Percentiles rank a stretch among this genome's conserved stretches.
These are phyloP conservation scores for Cepaea hortensis DNA, from an alignment of 2,888 invertebrate species.

Conservation along the genomic window DNA sequence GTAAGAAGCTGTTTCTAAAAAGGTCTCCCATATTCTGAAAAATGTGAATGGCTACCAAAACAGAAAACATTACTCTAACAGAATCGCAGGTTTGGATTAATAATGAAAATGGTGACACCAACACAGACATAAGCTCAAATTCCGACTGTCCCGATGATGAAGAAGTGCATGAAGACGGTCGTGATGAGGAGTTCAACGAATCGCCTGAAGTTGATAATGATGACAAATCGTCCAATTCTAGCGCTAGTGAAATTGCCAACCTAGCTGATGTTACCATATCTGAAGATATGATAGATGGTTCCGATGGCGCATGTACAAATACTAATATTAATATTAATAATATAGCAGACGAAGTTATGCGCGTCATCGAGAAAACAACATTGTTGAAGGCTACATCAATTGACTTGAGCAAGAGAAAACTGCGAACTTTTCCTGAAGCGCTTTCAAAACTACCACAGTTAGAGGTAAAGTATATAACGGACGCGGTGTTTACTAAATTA, in stretches of 20 bases:
- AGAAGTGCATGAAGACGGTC: background rate
- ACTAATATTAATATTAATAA: constrained; percentile 61
- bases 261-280: background rate
- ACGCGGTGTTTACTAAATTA: background rate
- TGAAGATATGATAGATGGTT: background rate
- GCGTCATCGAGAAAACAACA: constrained; percentile 61
- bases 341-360: constrained; percentile 54
- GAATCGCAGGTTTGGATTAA: background rate
- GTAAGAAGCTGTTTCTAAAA: no score
- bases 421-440: constrained; percentile 67
- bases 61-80: background rate
- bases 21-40: background rate
- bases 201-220: background rate
- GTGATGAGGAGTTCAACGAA: background rate
- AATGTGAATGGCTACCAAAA: background rate
- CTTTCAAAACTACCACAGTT: constrained; percentile 65
- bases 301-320: constrained; percentile 46
- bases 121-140: background rate
- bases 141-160: background rate
- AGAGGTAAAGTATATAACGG: constrained; percentile 59
- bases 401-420: constrained; percentile 66
- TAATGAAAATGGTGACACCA: background rate
- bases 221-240: background rate
- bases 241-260: constrained; percentile 3
- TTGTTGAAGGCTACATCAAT: constrained; percentile 63